phyloP scores from a whole-genome alignment of 1,140 invertebrate species.

The Elysia chlorotica region DNA sequence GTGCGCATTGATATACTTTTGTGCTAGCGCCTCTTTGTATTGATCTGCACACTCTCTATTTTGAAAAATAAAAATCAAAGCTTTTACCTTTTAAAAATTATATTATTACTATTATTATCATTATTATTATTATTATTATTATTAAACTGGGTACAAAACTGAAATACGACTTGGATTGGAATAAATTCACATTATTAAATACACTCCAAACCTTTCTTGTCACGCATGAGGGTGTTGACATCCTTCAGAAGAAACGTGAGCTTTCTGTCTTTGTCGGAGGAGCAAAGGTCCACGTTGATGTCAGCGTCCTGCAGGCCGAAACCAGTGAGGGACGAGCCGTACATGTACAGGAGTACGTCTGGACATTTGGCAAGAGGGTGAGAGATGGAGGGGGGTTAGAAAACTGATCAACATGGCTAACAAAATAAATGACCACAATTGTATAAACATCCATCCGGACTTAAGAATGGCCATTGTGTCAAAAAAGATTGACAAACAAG shows the following conservation, averaged over 20 bases:
- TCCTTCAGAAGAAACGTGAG: constrained; percentile 29
- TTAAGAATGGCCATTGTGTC: no score
- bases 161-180: background rate
- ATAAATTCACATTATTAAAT: background rate
- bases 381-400: no score
- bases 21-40: background rate
- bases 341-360: constrained; percentile 49
- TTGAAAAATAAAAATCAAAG: background rate
- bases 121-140: no score
- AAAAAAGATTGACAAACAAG: no score
- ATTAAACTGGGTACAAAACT: no score
- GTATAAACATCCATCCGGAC: no score
- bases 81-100: background rate
- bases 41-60: background rate
- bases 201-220: constrained; percentile 29
- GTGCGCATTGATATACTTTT: background rate
- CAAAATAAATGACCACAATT: no score
- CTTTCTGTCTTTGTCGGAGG: constrained; percentile 32
- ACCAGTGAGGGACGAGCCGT: constrained; percentile 53
- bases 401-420: no score
- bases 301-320: constrained; percentile 51
- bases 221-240: constrained; percentile 33
- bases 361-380: no score
- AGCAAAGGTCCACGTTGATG: constrained; percentile 55
- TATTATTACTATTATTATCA: background rate